These are phyloP conservation scores for Drosophila kikkawai DNA, from an alignment of 1,140 invertebrate species.

Conservation along the genomic window DNA sequence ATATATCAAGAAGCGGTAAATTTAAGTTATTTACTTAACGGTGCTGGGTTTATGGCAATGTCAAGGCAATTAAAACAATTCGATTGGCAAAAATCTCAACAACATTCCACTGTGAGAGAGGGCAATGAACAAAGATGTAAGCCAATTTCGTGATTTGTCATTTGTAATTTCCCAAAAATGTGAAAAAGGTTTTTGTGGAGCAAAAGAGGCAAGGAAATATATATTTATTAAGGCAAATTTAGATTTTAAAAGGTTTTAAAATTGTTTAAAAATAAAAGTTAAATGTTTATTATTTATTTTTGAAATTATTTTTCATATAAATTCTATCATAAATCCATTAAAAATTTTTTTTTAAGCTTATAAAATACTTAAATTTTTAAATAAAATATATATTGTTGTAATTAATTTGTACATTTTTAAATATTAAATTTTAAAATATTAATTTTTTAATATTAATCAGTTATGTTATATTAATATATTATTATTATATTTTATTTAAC, in stretches of 20 bases:
- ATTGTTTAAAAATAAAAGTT: background rate
- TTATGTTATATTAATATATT: too few relatives aligned
- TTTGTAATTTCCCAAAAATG: background rate
- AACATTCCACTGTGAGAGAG: slow-evolving; percentile 23
- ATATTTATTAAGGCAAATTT: background rate
- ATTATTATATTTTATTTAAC: too few relatives aligned
- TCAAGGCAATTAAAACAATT: slow-evolving; percentile 42
- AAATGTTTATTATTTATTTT: too few relatives aligned
- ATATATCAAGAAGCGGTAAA: slow-evolving; percentile 9
- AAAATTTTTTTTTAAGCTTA: too few relatives aligned
- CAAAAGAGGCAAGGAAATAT: too few relatives aligned
- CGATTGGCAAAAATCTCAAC: slow-evolving; percentile 18
- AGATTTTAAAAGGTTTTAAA: background rate
- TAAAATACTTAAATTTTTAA: too few relatives aligned
- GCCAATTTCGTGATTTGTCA: slow-evolving; percentile 28
- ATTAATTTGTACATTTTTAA: too few relatives aligned
- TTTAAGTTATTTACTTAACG: slow-evolving; percentile 27
- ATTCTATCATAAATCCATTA: too few relatives aligned
- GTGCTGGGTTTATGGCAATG: slow-evolving; percentile 21
- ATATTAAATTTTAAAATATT: too few relatives aligned
- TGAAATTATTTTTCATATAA: too few relatives aligned
- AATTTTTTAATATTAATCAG: too few relatives aligned
- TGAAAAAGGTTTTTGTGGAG: background rate
- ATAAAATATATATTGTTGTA: too few relatives aligned
- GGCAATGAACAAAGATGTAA: slow-evolving; percentile 34